These are phyloP conservation scores for Atractosteus spatula DNA, from an alignment of 2,113 vertebrate genomes.

Conservation along the genomic window DNA sequence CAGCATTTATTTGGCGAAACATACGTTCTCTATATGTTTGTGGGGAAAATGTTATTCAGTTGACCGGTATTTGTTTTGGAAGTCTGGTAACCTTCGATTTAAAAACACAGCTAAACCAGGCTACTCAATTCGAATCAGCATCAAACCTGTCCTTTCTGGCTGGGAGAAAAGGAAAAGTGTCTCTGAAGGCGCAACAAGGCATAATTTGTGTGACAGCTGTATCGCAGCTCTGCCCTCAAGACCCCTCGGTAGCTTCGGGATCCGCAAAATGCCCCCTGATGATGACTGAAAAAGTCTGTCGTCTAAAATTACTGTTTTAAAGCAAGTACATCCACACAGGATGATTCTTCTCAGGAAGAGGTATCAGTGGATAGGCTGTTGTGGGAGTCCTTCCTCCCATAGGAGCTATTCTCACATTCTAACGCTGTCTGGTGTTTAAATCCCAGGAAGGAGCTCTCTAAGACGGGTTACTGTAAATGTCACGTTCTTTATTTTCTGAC, in stretches of 20 bases:
- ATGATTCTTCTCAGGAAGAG: not conserved
- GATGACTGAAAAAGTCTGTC: constrained; percentile 7
- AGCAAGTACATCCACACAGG: not conserved
- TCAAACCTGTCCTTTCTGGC: not conserved
- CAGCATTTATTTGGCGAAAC: not conserved
- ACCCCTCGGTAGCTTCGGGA: not conserved
- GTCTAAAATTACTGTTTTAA: not conserved
- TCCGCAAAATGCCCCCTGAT: not conserved
- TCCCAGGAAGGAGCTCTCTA: not conserved
- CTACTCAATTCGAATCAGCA: constrained; percentile 8
- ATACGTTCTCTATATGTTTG: not conserved
- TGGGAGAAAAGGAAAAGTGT: not conserved
- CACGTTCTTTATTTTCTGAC: not conserved
- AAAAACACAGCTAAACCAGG: not conserved
- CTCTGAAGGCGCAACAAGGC: not conserved
- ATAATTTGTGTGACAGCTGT: constrained; percentile 7
- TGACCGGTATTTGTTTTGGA: not conserved
- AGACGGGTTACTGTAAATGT: not conserved
- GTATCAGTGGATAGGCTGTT: not conserved
- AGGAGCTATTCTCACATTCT: not conserved
- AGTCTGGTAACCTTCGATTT: constrained; percentile 4
- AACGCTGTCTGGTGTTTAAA: not conserved
- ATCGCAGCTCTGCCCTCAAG: not conserved
- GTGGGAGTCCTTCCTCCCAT: not conserved
- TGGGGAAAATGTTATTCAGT: not conserved